Evolutionary conservation across 1,140 invertebrate species (phyloP), one percentile per base, ranked within the genome.

Genomic region (Camponotus pennsylvanicus): DNA sequence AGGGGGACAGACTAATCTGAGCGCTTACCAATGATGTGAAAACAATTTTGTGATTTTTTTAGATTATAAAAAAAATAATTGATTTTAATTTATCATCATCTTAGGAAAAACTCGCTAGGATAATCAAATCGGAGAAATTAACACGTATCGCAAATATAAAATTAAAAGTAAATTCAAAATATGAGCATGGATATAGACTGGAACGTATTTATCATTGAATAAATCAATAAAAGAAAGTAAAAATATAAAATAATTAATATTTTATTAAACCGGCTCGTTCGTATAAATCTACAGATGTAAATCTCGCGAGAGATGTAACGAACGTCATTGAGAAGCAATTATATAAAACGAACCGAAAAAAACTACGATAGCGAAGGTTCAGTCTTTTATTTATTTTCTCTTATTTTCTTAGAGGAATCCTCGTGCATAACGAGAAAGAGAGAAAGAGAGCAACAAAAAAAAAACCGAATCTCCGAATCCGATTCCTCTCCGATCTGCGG

Each of bases 311-410:
- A 52, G 15, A 4, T 15, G 37, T 13, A 37, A 7, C 15, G 45
- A 52, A 27, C 4, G 49, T 42, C 45, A 52, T 32, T 13, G 70
- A 18, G 15, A 32, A 55, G 67, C 9, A 13, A 42, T n/a, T 57
- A 5, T 11, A 34, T 32, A 11, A 9, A 27, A 69, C 45, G 18
- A 34, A 8, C 18, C 21, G 34, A 52, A 40, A 63, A 27, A 45
- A 21, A 34, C 34, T 11, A 34, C 52, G 49, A 82, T 70, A 57
- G 21, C 63, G 27, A 8, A 67, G 69, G 73, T 73, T 73, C 55
- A 18, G 69, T 73, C 42, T 49, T 75, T 52, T 40, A 75, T 83
- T 83, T 75, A 75, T 83, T 83, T 83, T 83, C 69, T 73, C 55
- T 49, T 27, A 27, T 27, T 27, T 27, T 27, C 27, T 75, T 73